These are phyloP conservation scores for Mylabris sibirica DNA, from an alignment of 2,888 invertebrate genomes.

Conservation along the genomic window DNA sequence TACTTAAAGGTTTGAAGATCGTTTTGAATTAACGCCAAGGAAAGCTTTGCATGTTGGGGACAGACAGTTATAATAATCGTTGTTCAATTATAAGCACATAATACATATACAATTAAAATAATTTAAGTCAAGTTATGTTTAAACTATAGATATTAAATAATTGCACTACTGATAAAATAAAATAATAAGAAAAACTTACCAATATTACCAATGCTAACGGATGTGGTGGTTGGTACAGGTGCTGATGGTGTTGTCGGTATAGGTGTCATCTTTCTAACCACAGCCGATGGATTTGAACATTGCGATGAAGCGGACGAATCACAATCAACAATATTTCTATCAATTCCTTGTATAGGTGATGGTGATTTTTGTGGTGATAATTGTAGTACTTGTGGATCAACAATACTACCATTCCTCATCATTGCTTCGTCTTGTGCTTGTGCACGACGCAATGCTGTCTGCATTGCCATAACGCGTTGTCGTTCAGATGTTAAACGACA, in stretches of 20 bases:
- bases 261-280: slow-evolving; percentile 61
- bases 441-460: slow-evolving; percentile 83
- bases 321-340: slow-evolving; percentile 57
- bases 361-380: slow-evolving; percentile 50
- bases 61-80: not conserved
- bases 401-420: slow-evolving; percentile 53
- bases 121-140: not conserved
- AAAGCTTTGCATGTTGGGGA: too few species aligned
- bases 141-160: not conserved
- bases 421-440: slow-evolving; percentile 84
- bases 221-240: slow-evolving; percentile 53
- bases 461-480: slow-evolving; percentile 88
- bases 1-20: too few species aligned
- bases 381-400: slow-evolving; percentile 59
- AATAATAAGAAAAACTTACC: slow-evolving; percentile 41
- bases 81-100: not conserved
- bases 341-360: slow-evolving; percentile 59
- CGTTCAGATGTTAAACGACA: slow-evolving; percentile 87
- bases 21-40: too few species aligned
- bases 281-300: slow-evolving; percentile 62
- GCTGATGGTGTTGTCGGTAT: slow-evolving; percentile 59
- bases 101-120: not conserved
- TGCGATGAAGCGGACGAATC: slow-evolving; percentile 71
- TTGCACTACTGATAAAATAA: not conserved
- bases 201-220: slow-evolving; percentile 54